Evolutionary conservation across 2,113 vertebrate species (phyloP).

Genomic region (Equus przewalskii): DNA sequence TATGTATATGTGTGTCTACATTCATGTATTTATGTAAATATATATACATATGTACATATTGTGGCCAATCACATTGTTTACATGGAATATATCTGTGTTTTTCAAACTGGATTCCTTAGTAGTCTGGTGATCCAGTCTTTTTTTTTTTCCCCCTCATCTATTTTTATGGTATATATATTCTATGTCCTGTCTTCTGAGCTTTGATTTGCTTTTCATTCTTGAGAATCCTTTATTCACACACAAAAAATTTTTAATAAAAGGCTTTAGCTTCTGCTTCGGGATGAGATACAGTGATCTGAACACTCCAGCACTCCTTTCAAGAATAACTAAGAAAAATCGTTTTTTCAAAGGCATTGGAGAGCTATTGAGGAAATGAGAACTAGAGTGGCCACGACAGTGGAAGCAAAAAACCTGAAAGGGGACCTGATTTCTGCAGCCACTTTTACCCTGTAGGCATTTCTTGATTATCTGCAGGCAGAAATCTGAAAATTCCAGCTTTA

Average conservation of each 20-base stretch:
- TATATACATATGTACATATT: background rate
- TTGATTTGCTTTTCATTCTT: background rate
- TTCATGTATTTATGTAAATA: background rate
- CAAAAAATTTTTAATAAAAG: background rate
- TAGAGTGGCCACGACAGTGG: background rate
- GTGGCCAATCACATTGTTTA: background rate
- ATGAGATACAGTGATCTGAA: background rate
- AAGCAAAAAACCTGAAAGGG: background rate
- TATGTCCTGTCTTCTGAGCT: background rate
- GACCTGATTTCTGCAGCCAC: background rate
- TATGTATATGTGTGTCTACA: background rate
- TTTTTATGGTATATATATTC: background rate
- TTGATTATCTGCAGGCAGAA: background rate
- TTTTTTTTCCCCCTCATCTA: background rate
- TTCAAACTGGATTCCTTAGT: background rate
- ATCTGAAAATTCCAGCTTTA: background rate
- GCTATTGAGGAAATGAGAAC: background rate
- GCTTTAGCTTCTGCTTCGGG: background rate
- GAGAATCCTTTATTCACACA: background rate
- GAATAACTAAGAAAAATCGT: background rate
- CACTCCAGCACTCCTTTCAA: background rate
- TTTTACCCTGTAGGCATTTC: background rate
- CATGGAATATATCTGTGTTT: background rate
- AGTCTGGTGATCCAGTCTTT: background rate
- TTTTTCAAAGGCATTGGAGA: background rate